A percentile compares a stretch with the other conserved stretches of the same genome.
phyloP scores from a whole-genome alignment of 2,797 vertebrate species.

The Uromys caudimaculatus region DNA sequence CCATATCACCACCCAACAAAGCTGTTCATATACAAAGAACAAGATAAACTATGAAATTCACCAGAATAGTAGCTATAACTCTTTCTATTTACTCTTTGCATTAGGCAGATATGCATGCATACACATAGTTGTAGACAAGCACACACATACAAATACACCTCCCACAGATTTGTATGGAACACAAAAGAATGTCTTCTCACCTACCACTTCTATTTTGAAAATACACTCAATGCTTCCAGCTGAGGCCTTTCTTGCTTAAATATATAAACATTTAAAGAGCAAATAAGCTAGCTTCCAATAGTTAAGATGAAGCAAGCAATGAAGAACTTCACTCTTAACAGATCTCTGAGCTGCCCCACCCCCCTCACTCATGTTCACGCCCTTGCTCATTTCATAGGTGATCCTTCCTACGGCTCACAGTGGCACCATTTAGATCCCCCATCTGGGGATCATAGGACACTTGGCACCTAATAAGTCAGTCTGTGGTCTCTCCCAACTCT shows the following conservation, averaged over 20 bases:
- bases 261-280: not conserved
- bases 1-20: not conserved
- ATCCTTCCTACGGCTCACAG: conserved; percentile 25
- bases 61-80: not conserved
- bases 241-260: not conserved
- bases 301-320: not conserved
- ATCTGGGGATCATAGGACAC: conserved; percentile 23
- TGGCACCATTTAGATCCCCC: not conserved
- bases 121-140: not conserved
- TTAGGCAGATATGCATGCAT: not conserved
- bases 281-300: not conserved
- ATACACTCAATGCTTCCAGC: not conserved
- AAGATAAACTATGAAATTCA: conserved; percentile 1
- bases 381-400: not conserved
- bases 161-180: not conserved
- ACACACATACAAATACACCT: not conserved
- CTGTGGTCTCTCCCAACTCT: conserved; percentile 15
- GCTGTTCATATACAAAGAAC: not conserved
- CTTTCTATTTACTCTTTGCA: not conserved
- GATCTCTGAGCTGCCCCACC: not conserved
- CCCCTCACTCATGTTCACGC: not conserved
- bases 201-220: conserved; percentile 40
- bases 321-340: not conserved
- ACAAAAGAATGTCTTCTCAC: not conserved
- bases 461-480: conserved; percentile 56